Evolutionary conservation across 2,797 vertebrate genomes (phyloP), one percentile per base, ranked within the genome.

Genomic region (Loris lydekkerianus): DNA sequence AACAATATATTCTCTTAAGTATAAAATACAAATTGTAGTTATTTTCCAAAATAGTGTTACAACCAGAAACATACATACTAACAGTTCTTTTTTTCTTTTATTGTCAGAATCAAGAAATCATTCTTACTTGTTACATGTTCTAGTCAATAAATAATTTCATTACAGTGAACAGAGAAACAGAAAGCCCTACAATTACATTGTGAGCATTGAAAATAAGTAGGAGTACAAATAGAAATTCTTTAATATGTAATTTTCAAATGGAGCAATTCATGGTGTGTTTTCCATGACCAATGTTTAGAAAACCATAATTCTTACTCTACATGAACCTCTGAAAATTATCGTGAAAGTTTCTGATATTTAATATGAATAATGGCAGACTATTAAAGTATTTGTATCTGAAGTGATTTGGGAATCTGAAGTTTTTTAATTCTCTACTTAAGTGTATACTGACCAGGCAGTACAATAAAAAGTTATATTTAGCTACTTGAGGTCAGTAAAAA

Each of bases 181-280:
- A 67, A 37, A 81, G 34, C 4, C 4, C 5, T 29, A 56, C 0
- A 10, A 11, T 37, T 78, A 76, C 13, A 60, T 17, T 34, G 2
- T 10, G 6, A 96, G 18, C 72, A 49, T 9, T 23, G 11, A 10
- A 70, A 77, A 2, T 37, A 67, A 43, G 18, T 9, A 53, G 10
- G 0, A 46, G 1, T 7, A 25, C 5, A 83, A 37, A 82, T 7
- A 40, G 20, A 49, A 93, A 67, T 61, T 83, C 80, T 13, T 75
- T 6, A 43, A 34, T 29, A 70, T 63, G 2, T 15, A 20, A 76
- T 61, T 91, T 96, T 67, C 31, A 69, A 80, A 67, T 63, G 85
- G 73, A 84, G 53, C 10, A 73, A 81, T 40, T n/a, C 70, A 49
- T 34, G 72, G 27, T 82, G 81, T 87, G n/a, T 84, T 89, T 94